A percentile compares a stretch with the other conserved stretches of the same genome.
phyloP scores from a whole-genome alignment of 1,140 invertebrate genomes.

The Rhynchophorus ferrugineus region DNA sequence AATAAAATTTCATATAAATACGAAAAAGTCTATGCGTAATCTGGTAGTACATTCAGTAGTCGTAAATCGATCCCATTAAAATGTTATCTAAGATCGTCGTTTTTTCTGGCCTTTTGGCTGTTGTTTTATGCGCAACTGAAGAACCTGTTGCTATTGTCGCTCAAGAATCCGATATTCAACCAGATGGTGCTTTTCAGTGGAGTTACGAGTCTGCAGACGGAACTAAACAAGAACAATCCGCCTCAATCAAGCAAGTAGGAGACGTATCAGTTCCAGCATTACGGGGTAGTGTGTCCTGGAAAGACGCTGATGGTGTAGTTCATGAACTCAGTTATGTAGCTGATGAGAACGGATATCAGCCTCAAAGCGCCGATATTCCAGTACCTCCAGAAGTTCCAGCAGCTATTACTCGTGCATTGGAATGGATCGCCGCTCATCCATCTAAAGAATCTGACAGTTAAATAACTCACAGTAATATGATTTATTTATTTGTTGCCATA shows the following conservation, averaged over 20 bases:
- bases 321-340: slow-evolving; percentile 50
- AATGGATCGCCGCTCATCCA: slow-evolving; percentile 45
- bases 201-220: slow-evolving; percentile 10
- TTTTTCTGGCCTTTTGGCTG: slow-evolving; percentile 6
- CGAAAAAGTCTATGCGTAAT: too few relatives aligned
- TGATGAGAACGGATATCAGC: too few relatives aligned
- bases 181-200: slow-evolving; percentile 12
- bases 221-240: slow-evolving; percentile 9
- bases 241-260: slow-evolving; percentile 26
- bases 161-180: slow-evolving; percentile 5
- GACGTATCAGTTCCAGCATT: slow-evolving; percentile 48
- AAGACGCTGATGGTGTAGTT: slow-evolving; percentile 52
- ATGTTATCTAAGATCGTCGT: not conserved
- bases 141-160: slow-evolving; percentile 6
- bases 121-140: not conserved
- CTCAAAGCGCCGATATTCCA: slow-evolving; percentile 49
- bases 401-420: slow-evolving; percentile 43
- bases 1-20: too few relatives aligned
- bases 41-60: too few relatives aligned
- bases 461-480: too few relatives aligned
- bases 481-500: too few relatives aligned
- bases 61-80: too few relatives aligned
- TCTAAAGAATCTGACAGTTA: too few relatives aligned
- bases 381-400: slow-evolving; percentile 49
- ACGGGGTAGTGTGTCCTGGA: slow-evolving; percentile 56